A percentile compares a stretch with the other conserved stretches of the same genome.
Conservation (phyloP, 92 coral and sea anemone genomes). For the Hydrozoanthus gracilis region DNA sequence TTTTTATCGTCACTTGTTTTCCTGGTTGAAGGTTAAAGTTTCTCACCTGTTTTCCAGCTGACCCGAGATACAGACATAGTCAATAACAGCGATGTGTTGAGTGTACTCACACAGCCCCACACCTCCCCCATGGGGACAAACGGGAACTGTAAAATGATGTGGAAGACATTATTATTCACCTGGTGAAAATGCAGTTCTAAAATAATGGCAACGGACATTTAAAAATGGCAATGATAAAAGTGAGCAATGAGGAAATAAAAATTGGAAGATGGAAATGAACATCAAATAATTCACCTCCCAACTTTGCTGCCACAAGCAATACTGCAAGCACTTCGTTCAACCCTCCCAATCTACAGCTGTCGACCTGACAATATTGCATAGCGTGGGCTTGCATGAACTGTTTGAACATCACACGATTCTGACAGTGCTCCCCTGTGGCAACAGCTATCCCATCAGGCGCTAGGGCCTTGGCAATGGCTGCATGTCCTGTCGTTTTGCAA, state of each 20-base stretch:
- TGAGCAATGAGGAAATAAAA: neutral
- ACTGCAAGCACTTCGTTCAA: constrained; percentile 91
- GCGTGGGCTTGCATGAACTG: constrained; percentile 91
- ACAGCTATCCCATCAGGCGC: constrained; percentile 92
- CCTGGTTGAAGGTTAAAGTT: neutral
- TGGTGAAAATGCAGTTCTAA: neutral
- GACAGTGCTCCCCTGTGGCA: constrained; percentile 99
- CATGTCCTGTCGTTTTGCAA: constrained; percentile 71
- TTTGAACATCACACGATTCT: constrained; percentile 95
- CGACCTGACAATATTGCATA: constrained; percentile 96
- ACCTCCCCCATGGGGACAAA: constrained; percentile 99
- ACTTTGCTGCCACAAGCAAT: constrained; percentile 92
- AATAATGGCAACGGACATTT: neutral
- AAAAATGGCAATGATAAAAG: neutral
- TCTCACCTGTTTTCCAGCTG: constrained; percentile 88
- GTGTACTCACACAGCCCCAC: constrained; percentile 97
- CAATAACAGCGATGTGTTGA: constrained; percentile 94
- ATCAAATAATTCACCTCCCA: constrained; percentile 67
- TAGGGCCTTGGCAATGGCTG: constrained; percentile 87
- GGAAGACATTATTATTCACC: neutral
- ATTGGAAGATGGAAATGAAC: constrained; percentile 6
- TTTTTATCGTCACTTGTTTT: no score
- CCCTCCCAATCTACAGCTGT: constrained; percentile 97
- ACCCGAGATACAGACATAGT: constrained; percentile 90
- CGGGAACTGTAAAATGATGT: constrained; percentile 74